Conservation (phyloP, 2,888 invertebrate species). For the Drosophila lacicola region DNA sequence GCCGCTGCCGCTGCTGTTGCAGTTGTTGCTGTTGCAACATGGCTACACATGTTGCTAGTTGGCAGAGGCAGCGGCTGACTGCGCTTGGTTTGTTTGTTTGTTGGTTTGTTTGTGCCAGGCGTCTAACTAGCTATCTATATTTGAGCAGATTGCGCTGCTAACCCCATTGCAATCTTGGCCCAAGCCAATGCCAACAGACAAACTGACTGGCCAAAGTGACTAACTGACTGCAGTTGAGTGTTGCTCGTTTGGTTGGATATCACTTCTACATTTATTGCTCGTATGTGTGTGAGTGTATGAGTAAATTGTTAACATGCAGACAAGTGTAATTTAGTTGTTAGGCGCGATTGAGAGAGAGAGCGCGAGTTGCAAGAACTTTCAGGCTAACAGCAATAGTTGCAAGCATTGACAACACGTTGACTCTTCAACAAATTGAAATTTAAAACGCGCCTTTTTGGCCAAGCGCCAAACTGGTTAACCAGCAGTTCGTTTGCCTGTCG, state of each 20-base stretch:
- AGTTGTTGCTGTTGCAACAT: slow-evolving; percentile 65
- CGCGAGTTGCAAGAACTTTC: slow-evolving; percentile 54
- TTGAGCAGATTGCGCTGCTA: slow-evolving; percentile 81
- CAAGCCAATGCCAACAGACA: slow-evolving; percentile 53
- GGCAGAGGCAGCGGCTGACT: slow-evolving; percentile 25
- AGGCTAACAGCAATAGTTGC: slow-evolving; percentile 21
- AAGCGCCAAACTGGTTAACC: slow-evolving; percentile 68
- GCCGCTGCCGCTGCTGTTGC: slow-evolving; percentile 28
- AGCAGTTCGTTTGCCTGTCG: slow-evolving; percentile 62
- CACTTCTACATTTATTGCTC: slow-evolving; percentile 68
- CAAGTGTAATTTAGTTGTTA: slow-evolving; percentile 82
- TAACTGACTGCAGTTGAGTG: slow-evolving; percentile 56
- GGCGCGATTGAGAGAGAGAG: slow-evolving; percentile 14
- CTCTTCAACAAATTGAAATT: slow-evolving; percentile 79
- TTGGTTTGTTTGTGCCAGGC: slow-evolving; percentile 46
- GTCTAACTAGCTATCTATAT: slow-evolving; percentile 81
- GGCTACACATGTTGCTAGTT: slow-evolving; percentile 71
- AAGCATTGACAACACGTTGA: slow-evolving; percentile 75
- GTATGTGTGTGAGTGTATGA: slow-evolving; percentile 40
- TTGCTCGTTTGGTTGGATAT: slow-evolving; percentile 64
- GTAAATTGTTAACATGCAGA: slow-evolving; percentile 79
- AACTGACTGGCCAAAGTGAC: slow-evolving; percentile 57
- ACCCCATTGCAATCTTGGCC: slow-evolving; percentile 75
- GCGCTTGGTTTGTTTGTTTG: slow-evolving; percentile 23
- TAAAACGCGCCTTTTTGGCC: slow-evolving; percentile 74